These are phyloP conservation scores for Caenorhabditis auriculariae DNA, from an alignment of 2,888 invertebrate genomes.

Conservation along the genomic window DNA sequence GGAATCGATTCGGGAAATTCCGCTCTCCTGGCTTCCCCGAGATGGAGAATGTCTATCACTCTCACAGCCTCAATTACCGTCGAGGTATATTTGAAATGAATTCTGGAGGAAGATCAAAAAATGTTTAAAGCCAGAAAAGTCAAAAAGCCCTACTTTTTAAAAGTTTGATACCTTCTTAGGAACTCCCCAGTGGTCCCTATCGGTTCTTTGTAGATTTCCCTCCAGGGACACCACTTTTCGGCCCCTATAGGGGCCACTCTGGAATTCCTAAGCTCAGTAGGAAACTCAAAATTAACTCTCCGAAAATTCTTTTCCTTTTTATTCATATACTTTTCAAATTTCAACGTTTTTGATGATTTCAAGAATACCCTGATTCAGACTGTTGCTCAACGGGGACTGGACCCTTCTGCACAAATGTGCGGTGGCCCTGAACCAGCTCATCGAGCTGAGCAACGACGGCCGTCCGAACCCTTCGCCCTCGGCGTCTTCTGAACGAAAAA, in stretches of 20 bases:
- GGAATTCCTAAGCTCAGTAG: no score
- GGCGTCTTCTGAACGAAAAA: constrained; percentile 12
- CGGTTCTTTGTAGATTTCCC: background rate
- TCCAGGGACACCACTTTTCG: no score
- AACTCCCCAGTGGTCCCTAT: no score
- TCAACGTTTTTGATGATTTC: no score
- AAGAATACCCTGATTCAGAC: no score
- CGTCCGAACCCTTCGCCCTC: background rate
- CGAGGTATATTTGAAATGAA: constrained; percentile 15
- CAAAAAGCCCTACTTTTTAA: no score
- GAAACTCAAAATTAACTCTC: no score
- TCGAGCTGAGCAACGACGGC: constrained; percentile 2
- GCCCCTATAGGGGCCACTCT: no score
- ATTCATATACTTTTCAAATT: no score
- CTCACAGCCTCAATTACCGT: constrained; percentile 33
- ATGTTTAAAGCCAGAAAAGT: background rate
- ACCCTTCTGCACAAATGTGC: constrained; percentile 39
- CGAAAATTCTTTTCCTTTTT: no score
- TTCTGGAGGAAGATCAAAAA: background rate
- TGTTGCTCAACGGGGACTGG: constrained; percentile 43
- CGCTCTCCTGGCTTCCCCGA: constrained; percentile 42
- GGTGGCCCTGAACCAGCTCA: constrained; percentile 26
- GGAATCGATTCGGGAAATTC: constrained; percentile 42
- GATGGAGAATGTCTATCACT: constrained; percentile 43
- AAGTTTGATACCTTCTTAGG: no score